A percentile compares a stretch with the other conserved stretches of the same genome.
Conservation (phyloP, 2,113 vertebrate species). For the Spea bombifrons region DNA sequence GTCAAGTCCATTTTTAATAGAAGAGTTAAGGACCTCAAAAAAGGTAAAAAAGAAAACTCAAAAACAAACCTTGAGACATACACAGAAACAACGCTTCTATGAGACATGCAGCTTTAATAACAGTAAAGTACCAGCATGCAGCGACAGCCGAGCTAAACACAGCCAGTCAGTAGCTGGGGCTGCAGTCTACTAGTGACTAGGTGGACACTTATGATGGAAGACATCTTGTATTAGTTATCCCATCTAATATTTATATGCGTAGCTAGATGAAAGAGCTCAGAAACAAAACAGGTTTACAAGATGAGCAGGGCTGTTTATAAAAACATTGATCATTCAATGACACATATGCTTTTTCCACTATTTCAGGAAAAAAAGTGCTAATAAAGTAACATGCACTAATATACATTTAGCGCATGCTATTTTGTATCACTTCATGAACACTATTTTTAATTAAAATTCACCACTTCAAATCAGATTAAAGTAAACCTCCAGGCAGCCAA, state of each 20-base stretch:
- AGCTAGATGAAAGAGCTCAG: no score
- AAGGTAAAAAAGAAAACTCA: conserved; percentile 1
- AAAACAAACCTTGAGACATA: neutral
- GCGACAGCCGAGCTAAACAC: neutral
- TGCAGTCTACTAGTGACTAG: neutral
- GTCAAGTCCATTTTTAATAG: conserved; percentile 77
- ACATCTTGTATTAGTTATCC: neutral
- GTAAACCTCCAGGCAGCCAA: no score
- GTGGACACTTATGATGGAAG: neutral
- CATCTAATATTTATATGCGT: neutral
- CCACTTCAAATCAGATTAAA: no score
- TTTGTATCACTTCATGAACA: no score
- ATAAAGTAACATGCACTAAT: no score
- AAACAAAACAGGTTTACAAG: no score
- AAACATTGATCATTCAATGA: no score
- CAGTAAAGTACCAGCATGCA: neutral
- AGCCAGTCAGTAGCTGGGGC: neutral
- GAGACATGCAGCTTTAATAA: neutral
- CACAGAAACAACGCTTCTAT: neutral
- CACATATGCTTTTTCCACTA: no score
- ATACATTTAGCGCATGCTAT: no score
- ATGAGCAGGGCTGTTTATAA: no score
- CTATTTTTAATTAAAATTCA: no score
- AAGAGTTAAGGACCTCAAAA: conserved; percentile 70
- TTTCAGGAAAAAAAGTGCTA: no score